phyloP scores from a whole-genome alignment of 2,113 vertebrate genomes.

The Lanius ludovicianus region DNA sequence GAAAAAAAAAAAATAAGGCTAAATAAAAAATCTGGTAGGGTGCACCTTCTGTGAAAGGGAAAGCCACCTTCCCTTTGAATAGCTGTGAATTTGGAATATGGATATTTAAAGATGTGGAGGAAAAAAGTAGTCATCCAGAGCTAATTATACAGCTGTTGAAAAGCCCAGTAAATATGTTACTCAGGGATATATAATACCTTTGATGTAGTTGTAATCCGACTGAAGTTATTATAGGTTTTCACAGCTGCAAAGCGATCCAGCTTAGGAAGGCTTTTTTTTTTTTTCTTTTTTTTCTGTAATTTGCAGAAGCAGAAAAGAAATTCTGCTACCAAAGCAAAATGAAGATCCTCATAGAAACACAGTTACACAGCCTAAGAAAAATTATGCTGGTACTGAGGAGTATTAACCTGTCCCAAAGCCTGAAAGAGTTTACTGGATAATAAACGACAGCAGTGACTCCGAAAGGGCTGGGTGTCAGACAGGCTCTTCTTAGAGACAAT shows the following conservation, averaged over 20 bases:
- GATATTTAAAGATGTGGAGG: constrained; percentile 64
- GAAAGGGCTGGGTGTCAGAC: constrained; percentile 26
- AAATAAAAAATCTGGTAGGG: not conserved
- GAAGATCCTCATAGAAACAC: constrained; percentile 42
- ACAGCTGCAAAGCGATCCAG: constrained; percentile 70
- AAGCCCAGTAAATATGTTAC: constrained; percentile 72
- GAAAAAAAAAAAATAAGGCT: fast-evolving
- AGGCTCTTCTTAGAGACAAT: constrained; percentile 52
- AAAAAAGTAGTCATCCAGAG: constrained; percentile 64
- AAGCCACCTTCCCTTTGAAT: constrained; percentile 32
- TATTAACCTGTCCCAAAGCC: constrained; percentile 62
- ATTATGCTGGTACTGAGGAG: constrained; percentile 23
- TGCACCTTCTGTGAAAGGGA: not conserved
- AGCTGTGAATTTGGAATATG: constrained; percentile 39
- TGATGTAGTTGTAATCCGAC: constrained; percentile 74
- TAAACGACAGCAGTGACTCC: constrained; percentile 29
- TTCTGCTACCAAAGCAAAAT: constrained; percentile 68
- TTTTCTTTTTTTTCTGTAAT: not conserved
- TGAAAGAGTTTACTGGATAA: constrained; percentile 59
- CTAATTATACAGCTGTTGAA: constrained; percentile 74
- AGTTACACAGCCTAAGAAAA: constrained; percentile 48
- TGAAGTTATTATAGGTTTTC: constrained; percentile 75
- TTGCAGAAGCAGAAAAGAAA: constrained; percentile 56
- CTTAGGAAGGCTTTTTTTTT: constrained; percentile 34
- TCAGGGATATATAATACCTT: constrained; percentile 75